phyloP scores from a whole-genome alignment of 2,888 invertebrate species.

The Lithophane socia region DNA sequence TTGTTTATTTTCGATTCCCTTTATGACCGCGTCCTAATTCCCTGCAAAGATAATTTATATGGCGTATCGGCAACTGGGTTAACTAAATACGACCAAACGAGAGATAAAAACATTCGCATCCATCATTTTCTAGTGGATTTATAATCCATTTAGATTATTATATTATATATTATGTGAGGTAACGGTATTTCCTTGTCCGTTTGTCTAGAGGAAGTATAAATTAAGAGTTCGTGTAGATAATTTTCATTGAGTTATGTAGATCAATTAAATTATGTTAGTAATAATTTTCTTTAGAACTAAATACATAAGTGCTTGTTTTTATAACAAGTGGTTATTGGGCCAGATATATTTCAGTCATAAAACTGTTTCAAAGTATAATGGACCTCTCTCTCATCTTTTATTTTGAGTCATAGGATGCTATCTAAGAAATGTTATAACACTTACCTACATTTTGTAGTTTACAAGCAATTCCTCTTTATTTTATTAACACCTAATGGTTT shows the following conservation, averaged over 20 bases:
- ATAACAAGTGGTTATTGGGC: slow-evolving; percentile 13
- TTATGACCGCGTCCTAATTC: slow-evolving; percentile 45
- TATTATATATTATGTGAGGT: slow-evolving; percentile 66
- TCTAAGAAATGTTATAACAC: slow-evolving; percentile 13
- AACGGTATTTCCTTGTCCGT: slow-evolving; percentile 67
- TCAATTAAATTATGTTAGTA: slow-evolving; percentile 8
- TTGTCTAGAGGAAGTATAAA: slow-evolving; percentile 62
- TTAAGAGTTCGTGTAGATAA: slow-evolving; percentile 42
- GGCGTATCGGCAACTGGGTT: slow-evolving; percentile 77
- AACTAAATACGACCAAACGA: slow-evolving; percentile 72
- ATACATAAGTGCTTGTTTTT: slow-evolving; percentile 18
- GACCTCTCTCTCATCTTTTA: background rate
- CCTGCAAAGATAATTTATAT: slow-evolving; percentile 74
- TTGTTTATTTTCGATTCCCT: slow-evolving; percentile 17
- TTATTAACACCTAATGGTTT: slow-evolving; percentile 40
- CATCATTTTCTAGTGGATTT: slow-evolving; percentile 72
- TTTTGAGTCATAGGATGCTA: slow-evolving; percentile 21
- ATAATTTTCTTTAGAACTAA: slow-evolving; percentile 16
- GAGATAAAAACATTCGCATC: slow-evolving; percentile 73
- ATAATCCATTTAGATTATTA: slow-evolving; percentile 68
- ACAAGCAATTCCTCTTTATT: slow-evolving; percentile 40
- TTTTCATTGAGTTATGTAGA: slow-evolving; percentile 24
- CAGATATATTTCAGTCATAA: slow-evolving; percentile 23
- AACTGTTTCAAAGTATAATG: slow-evolving; percentile 17
- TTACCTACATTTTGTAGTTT: slow-evolving; percentile 45